Conservation (phyloP, 2,113 vertebrate species). For the Drymodes brunneopygia region DNA sequence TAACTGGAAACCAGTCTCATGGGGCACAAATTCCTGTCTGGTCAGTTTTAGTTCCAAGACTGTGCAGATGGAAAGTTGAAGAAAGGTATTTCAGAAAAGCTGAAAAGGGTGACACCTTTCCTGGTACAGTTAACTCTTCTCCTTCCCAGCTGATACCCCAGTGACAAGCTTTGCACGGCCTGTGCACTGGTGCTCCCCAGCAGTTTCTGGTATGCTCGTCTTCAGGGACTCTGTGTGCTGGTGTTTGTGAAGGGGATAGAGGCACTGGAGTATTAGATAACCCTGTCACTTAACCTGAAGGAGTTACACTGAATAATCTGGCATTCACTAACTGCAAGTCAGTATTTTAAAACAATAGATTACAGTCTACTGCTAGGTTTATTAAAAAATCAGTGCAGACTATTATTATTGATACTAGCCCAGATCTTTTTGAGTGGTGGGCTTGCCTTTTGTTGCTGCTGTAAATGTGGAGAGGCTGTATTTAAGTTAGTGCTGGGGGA, state of each 20-base stretch:
- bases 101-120: neutral
- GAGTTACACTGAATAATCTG: neutral
- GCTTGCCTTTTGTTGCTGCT: neutral
- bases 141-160: neutral
- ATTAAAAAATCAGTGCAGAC: neutral
- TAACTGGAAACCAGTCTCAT: constrained; percentile 25
- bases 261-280: neutral
- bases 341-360: neutral
- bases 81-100: constrained; percentile 4
- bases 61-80: neutral
- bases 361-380: neutral
- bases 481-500: neutral
- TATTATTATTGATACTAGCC: neutral
- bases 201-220: neutral
- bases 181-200: fast-evolving
- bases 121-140: neutral
- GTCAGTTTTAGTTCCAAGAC: constrained; percentile 40
- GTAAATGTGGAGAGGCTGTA: neutral
- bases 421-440: neutral
- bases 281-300: neutral
- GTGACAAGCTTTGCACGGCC: neutral
- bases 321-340: neutral
- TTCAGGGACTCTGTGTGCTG: neutral
- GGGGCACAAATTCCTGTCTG: constrained; percentile 36
- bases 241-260: neutral